Base-by-base conservation (phyloP, 2,113 vertebrate genomes). In the Oostethus manadensis region DNA sequence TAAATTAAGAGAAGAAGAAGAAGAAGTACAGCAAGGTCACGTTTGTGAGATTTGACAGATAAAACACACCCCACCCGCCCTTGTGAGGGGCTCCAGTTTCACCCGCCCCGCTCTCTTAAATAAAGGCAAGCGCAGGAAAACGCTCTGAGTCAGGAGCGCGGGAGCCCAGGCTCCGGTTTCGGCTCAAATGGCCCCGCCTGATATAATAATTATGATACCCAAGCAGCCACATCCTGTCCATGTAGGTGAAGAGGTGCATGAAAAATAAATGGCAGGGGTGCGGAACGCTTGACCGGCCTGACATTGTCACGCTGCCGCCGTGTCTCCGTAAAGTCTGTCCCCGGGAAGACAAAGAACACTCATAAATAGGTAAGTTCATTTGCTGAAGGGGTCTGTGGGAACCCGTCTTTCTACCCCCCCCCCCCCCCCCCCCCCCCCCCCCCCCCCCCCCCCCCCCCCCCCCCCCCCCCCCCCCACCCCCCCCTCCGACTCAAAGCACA, bases 121-220 rank as follows among this genome's bases (percentile, higher is more conserved):
- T 85, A 79, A 79, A 82, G 72, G 78, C 50, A 26, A 79, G 72
- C 58, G 60, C 70, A 74, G 73, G 68, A 75, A 83, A 82, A 56
- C 66, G 64, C 71, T 72, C 14, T 4, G 74, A 74, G 78, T 81
- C 80, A 71, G 70, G 69, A 76, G 68, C 60, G 58, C 72, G 8
- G 61, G 66, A 71, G 74, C 68, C 68, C 22, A 57, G 68, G 74
- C 54, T 88, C 76, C 49, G 40, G 72, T 87, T 84, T 73, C 79
- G 3, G 70, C 82, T 88, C 81, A 60, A 76, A 78, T 86, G 69
- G 59, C 83, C 29, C 50, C 26, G 48, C 60, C 82, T 73, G 84
- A 87, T 86, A 84, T 86, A 79, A 90, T 83, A 88, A 88, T 81
- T 88, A 86, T 86, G 83, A 88, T 80, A 85, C 76, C 79, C 62